These are phyloP conservation scores for Euwallacea similis DNA, from an alignment of 1,140 invertebrate species.

Conservation along the genomic window DNA sequence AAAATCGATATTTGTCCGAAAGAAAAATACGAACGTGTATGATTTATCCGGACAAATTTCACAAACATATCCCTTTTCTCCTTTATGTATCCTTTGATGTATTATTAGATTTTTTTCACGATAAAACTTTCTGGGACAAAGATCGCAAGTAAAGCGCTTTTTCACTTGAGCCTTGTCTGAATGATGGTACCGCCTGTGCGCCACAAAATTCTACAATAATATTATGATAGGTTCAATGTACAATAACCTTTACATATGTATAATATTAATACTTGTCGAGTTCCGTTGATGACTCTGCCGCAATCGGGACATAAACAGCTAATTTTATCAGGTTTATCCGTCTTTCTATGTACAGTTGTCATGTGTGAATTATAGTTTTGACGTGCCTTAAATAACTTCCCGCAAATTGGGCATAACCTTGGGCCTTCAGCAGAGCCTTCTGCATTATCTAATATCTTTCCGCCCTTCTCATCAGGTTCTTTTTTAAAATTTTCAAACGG, in stretches of 20 bases:
- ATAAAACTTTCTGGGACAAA: slow-evolving; percentile 33
- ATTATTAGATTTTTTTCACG: slow-evolving; percentile 35
- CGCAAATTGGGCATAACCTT: slow-evolving; percentile 30
- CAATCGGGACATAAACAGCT: slow-evolving; percentile 37
- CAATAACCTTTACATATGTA: not conserved
- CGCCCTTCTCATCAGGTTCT: too few species aligned
- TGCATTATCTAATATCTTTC: too few species aligned
- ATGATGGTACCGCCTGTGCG: slow-evolving; percentile 32
- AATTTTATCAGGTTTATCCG: slow-evolving; percentile 31
- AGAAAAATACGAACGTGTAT: slow-evolving; percentile 25
- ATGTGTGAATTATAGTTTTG: slow-evolving; percentile 34
- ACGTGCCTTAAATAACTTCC: slow-evolving; percentile 33
- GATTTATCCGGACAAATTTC: slow-evolving; percentile 36
- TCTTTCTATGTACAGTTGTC: slow-evolving; percentile 31
- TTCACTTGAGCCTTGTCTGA: slow-evolving; percentile 36
- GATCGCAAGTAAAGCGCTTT: slow-evolving; percentile 30
- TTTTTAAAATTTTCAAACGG: too few species aligned
- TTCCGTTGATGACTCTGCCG: slow-evolving; percentile 30
- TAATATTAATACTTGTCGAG: slow-evolving; percentile 26
- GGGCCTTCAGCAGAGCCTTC: not conserved
- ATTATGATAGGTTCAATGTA: not conserved
- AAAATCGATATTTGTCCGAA: not conserved
- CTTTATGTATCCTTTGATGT: slow-evolving; percentile 31
- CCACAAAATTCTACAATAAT: slow-evolving; percentile 31
- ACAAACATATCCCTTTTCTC: slow-evolving; percentile 36